phyloP scores from a whole-genome alignment of 2,797 vertebrate species.

The Furcifer pardalis region DNA sequence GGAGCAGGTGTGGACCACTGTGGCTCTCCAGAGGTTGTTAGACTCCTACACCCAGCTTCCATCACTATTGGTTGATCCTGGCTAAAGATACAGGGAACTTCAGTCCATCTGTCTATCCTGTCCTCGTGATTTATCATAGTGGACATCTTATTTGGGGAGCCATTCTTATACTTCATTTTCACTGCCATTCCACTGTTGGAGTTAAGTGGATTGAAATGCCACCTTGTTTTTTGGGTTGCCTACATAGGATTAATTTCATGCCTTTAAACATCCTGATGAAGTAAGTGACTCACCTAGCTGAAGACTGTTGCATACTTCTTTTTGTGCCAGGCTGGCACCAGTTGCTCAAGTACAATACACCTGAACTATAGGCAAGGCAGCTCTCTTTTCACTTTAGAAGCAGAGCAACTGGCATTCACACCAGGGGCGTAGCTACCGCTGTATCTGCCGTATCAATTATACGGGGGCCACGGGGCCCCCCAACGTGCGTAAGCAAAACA shows the following conservation, averaged over 20 bases:
- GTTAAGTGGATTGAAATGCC: neutral
- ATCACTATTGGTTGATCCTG: no score
- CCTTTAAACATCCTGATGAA: neutral
- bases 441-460: no score
- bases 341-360: neutral
- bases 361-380: neutral
- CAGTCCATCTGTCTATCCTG: neutral
- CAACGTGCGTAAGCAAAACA: no score
- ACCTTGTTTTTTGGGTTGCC: no score
- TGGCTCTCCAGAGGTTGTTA: no score
- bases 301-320: neutral
- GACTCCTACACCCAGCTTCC: no score
- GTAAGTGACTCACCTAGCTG: neutral
- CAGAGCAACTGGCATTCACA: neutral
- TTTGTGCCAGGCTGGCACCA: no score
- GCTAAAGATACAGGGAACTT: no score
- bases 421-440: no score
- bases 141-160: neutral
- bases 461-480: no score
- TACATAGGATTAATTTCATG: neutral
- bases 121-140: neutral
- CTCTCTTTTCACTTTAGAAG: neutral
- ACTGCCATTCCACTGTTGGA: neutral
- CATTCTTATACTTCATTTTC: neutral
- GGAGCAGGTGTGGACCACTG: no score